These are phyloP conservation scores for Nipponacmea schrenckii DNA, from an alignment of 2,888 invertebrate species.

Conservation along the genomic window DNA sequence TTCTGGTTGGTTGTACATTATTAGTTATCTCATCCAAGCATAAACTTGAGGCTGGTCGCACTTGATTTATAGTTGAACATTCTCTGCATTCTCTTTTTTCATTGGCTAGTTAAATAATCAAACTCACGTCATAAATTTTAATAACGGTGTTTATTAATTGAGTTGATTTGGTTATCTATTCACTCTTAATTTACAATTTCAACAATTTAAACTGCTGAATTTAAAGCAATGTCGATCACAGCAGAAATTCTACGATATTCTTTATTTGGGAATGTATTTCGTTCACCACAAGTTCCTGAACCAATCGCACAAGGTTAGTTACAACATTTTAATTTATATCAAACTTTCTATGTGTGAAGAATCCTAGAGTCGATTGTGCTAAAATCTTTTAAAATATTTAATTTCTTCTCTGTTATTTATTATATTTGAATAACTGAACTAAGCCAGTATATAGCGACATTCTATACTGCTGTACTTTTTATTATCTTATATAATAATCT, in stretches of 20 bases:
- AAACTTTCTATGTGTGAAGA: too few relatives aligned
- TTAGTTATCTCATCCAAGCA: not conserved
- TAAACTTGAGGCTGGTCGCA: too few relatives aligned
- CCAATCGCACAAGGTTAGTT: not conserved
- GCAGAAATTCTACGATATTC: not conserved
- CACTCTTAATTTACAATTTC: too few relatives aligned
- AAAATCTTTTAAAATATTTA: too few relatives aligned
- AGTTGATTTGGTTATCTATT: not conserved
- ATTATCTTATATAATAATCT: too few relatives aligned
- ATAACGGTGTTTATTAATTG: not conserved
- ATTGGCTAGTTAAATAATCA: not conserved
- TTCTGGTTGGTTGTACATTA: not conserved
- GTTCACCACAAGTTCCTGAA: not conserved
- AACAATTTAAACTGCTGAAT: too few relatives aligned
- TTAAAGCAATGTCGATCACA: not conserved
- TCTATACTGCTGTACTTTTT: too few relatives aligned
- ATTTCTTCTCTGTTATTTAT: too few relatives aligned
- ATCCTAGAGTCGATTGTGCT: too few relatives aligned
- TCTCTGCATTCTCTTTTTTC: not conserved
- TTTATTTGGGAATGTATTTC: constrained; percentile 1
- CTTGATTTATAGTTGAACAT: not conserved
- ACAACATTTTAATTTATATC: too few relatives aligned
- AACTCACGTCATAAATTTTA: not conserved
- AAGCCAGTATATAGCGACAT: too few relatives aligned
- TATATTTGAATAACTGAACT: too few relatives aligned